Percentiles rank a stretch among this genome's conserved stretches.
phyloP scores from a whole-genome alignment of 2,797 vertebrate genomes.

The Crenichthys baileyi region DNA sequence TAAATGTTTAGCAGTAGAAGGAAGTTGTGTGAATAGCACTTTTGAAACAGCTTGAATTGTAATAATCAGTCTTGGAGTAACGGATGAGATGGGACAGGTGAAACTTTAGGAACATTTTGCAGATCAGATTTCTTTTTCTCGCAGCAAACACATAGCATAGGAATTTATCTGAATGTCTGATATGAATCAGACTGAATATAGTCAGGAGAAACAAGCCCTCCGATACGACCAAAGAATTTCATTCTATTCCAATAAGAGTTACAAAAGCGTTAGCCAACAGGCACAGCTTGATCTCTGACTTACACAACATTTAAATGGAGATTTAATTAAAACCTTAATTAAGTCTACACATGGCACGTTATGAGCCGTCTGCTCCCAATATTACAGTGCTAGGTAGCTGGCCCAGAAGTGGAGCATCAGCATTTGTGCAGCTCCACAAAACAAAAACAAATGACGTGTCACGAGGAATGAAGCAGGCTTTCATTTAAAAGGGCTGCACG shows the following conservation, averaged over 20 bases:
- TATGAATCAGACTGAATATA: slow-evolving; percentile 27
- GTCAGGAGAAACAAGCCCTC: slow-evolving; percentile 1
- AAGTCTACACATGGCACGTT: slow-evolving; percentile 41
- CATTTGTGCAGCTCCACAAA: slow-evolving; percentile 67
- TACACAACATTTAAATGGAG: slow-evolving; percentile 56
- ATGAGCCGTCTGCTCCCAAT: slow-evolving; percentile 32
- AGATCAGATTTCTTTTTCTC: slow-evolving; percentile 27
- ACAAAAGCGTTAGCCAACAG: slow-evolving; percentile 31
- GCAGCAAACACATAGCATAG: not conserved
- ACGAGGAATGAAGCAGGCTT: slow-evolving; percentile 71
- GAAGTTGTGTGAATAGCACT: slow-evolving; percentile 13
- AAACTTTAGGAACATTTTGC: slow-evolving; percentile 30
- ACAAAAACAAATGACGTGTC: slow-evolving; percentile 77
- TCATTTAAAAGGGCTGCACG: slow-evolving; percentile 55
- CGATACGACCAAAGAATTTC: slow-evolving; percentile 9
- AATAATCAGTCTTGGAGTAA: slow-evolving; percentile 30
- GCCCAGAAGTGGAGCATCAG: slow-evolving; percentile 70
- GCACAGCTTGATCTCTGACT: slow-evolving; percentile 39
- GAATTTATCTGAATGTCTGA: slow-evolving; percentile 31
- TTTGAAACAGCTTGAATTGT: slow-evolving; percentile 29
- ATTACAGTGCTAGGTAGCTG: slow-evolving; percentile 33
- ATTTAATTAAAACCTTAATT: slow-evolving; percentile 68
- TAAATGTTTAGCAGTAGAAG: slow-evolving; percentile 20
- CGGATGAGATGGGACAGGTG: slow-evolving; percentile 46
- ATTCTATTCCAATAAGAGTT: slow-evolving; percentile 12